Conservation (phyloP, 2,113 vertebrate species). For the Eonycteris spelaea region DNA sequence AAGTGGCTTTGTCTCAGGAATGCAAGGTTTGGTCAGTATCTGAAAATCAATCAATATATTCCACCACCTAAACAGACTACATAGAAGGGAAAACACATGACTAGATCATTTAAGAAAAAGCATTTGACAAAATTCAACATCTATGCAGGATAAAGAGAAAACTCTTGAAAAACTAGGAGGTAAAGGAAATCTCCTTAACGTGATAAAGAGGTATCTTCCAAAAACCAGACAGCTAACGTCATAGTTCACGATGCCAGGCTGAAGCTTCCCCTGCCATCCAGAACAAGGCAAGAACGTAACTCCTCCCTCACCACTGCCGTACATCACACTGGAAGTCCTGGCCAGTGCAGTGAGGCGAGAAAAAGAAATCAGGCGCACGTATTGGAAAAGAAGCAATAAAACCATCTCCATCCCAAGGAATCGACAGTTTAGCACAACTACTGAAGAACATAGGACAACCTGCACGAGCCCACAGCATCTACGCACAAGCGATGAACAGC, state of each 20-base stretch:
- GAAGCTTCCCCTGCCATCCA: not conserved
- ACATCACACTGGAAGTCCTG: not conserved
- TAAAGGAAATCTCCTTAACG: not conserved
- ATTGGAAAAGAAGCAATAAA: not conserved
- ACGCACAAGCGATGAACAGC: not conserved
- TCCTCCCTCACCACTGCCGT: not conserved
- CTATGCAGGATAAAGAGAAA: not conserved
- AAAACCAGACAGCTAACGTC: not conserved
- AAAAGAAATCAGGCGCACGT: not conserved
- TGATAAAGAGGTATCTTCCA: not conserved
- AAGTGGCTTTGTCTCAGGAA: not conserved
- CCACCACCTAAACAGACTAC: not conserved
- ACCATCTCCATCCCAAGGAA: not conserved
- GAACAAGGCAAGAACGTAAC: not conserved
- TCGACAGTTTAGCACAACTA: not conserved
- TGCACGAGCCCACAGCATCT: not conserved
- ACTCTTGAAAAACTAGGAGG: not conserved
- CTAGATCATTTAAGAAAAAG: not conserved
- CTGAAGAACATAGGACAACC: not conserved
- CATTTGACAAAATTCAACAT: not conserved
- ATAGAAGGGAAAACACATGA: not conserved
- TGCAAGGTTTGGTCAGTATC: not conserved
- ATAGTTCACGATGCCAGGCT: not conserved
- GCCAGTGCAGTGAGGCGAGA: not conserved
- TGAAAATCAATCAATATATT: not conserved